Evolutionary conservation across 2,797 vertebrate genomes (phyloP), one percentile per base, ranked within the genome.

Genomic region (Gymnodraco acuticeps): DNA sequence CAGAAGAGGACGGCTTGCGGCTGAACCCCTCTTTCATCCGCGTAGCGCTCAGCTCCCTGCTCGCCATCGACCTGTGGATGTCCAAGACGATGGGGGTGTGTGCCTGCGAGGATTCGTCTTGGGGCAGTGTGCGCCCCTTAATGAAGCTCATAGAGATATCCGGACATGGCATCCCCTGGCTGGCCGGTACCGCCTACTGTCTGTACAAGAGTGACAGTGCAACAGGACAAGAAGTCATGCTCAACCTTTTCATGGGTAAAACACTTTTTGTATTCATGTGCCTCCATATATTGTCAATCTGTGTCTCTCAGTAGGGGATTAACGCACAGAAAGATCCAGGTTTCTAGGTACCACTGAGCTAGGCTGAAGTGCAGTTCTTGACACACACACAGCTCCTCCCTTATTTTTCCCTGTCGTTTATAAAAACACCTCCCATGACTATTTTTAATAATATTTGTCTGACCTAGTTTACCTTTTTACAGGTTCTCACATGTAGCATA

Each of bases 121-220:
- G 97, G 96, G 97, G 97, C 63, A 97, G 96, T 59, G 90, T 92
- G 9, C 94, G 98, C 0, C 98, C 98, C 0, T 77, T 99, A 0
- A 97, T 99, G 97, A 98, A 98, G 72, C 93, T 99, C 47, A 89
- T 99, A 19, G 98, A 99, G 95, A 88, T 99, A 11, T 97, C 98
- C 0, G 98, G 98, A 1, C 98, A 99, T 1, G 98, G 97, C 59
- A 95, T 99, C 83, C 97, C 96, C 4, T 99, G 98, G 98, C 92
- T 99, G 84, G 94, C 94, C 7, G 97, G 97, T 16, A 94, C 96
- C 56, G 82, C 91, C 8, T 98, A 98, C 88, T 97, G 96, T 61
- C 87, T 99, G 77, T 96, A 94, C 78, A 96, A 96, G 85, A 98
- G 96, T 48, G 96, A 96, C 93, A 99, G 96, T 75, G 93, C 93